Evolutionary conservation across 2,797 vertebrate species (phyloP).

Genomic region (Typhlichthys subterraneus): DNA sequence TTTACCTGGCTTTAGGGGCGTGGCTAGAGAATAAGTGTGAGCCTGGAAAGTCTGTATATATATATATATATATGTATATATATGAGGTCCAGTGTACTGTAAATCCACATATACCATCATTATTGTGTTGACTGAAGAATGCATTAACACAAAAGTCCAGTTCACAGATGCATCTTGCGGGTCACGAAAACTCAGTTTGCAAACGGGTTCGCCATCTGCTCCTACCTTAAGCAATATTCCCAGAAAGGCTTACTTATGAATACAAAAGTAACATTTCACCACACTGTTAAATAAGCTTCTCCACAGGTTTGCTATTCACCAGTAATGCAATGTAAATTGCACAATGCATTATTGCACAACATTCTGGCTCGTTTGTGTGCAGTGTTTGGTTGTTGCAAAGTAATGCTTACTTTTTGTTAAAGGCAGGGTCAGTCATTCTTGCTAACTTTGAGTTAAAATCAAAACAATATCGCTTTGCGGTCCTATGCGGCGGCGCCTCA

Average conservation of each 20-base stretch:
- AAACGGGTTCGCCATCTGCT: conserved; percentile 71
- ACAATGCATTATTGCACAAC: background rate
- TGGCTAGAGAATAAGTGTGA: too few species aligned
- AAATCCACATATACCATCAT: background rate
- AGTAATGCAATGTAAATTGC: conserved; percentile 10
- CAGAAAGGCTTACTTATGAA: conserved; percentile 53
- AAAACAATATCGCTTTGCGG: too few species aligned
- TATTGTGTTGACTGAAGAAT: conserved; percentile 3
- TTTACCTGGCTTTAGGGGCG: too few species aligned
- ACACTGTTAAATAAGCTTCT: conserved; percentile 44
- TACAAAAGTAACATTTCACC: conserved; percentile 57
- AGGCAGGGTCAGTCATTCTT: too few species aligned
- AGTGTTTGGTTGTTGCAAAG: too few species aligned
- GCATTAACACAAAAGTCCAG: conserved; percentile 17
- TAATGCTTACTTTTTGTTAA: too few species aligned
- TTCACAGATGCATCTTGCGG: conserved; percentile 25
- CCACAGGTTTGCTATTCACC: conserved; percentile 6
- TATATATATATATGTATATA: too few species aligned
- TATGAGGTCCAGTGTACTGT: background rate
- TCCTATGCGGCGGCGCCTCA: too few species aligned
- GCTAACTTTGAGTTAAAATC: too few species aligned
- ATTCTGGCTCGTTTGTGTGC: background rate
- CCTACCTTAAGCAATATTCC: conserved; percentile 47
- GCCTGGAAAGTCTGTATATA: too few species aligned
- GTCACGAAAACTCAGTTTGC: conserved; percentile 52